Conservation (phyloP, 2,888 invertebrate species). For the Scaptomyza caliginosa region DNA sequence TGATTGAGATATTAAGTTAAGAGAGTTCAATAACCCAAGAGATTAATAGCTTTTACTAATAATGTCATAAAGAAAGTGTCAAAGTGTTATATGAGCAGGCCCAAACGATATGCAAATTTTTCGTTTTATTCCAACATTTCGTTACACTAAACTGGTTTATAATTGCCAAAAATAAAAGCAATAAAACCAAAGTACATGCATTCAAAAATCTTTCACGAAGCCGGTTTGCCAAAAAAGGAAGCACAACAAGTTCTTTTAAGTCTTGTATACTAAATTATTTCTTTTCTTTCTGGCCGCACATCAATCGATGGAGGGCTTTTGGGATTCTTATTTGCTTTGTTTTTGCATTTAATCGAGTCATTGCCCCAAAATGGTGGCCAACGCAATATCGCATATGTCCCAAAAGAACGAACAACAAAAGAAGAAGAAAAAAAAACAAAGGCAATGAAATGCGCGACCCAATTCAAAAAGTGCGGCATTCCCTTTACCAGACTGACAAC, state of each 20-base stretch:
- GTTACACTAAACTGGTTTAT: constrained; percentile 70
- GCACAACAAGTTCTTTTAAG: constrained; percentile 17
- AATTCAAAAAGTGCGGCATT: constrained; percentile 53
- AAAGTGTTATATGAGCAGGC: constrained; percentile 46
- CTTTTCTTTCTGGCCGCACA: constrained; percentile 19
- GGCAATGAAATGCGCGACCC: constrained; percentile 70
- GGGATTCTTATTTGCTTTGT: constrained; percentile 21
- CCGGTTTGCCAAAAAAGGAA: constrained; percentile 33
- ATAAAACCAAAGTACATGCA: constrained; percentile 33
- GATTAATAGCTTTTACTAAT: constrained; percentile 38
- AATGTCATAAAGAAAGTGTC: constrained; percentile 63
- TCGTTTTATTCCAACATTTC: constrained; percentile 34
- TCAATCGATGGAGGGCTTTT: constrained; percentile 16
- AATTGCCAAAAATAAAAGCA: constrained; percentile 42
- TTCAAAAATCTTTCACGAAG: constrained; percentile 9
- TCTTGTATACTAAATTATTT: constrained; percentile 31
- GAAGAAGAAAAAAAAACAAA: constrained; percentile 47
- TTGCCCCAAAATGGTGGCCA: constrained; percentile 73
- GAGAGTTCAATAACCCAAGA: constrained; percentile 61
- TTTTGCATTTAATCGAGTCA: constrained; percentile 65
- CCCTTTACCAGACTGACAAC: constrained; percentile 25
- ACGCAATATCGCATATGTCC: constrained; percentile 42
- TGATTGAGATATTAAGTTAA: constrained; percentile 29
- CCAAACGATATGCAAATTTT: constrained; percentile 52
- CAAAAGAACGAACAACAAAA: constrained; percentile 38